Evolutionary conservation across 2,888 invertebrate genomes (phyloP).

Genomic region (Amphimallon solstitiale): DNA sequence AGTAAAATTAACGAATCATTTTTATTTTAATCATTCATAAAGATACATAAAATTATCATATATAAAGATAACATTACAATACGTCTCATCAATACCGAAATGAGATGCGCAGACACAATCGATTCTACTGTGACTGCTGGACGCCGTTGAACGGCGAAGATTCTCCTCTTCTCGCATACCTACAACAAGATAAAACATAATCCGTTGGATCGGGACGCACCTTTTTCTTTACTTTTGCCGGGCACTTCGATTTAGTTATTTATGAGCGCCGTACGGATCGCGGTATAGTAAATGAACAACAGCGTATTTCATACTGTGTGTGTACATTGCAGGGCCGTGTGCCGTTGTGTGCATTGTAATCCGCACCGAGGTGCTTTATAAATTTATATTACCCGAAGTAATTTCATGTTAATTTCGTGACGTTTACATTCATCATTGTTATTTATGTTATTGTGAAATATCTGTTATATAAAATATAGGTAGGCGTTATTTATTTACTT

Average conservation of each 20-base stretch:
- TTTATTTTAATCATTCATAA: too few species aligned
- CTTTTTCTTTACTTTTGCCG: constrained; percentile 10
- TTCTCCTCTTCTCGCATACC: constrained; percentile 10
- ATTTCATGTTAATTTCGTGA: constrained; percentile 3
- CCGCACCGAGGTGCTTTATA: constrained; percentile 4
- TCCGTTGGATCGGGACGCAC: constrained; percentile 33
- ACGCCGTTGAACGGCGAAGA: constrained; percentile 28
- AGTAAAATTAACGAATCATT: too few species aligned
- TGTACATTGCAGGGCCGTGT: too few species aligned
- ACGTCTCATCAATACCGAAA: too few species aligned
- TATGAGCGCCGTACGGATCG: constrained; percentile 26
- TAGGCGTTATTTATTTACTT: neutral
- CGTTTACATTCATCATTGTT: constrained; percentile 3
- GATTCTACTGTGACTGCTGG: constrained; percentile 13
- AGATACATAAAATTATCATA: too few species aligned
- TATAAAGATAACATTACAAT: too few species aligned
- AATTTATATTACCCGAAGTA: constrained; percentile 10
- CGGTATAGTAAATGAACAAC: constrained; percentile 15
- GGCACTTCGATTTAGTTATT: constrained; percentile 36
- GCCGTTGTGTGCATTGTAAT: constrained; percentile 2
- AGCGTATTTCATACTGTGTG: neutral
- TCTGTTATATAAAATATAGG: constrained; percentile 3
- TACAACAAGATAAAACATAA: constrained; percentile 34
- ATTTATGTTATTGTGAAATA: constrained; percentile 1
- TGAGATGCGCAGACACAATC: constrained; percentile 52